A percentile compares a stretch with the other conserved stretches of the same genome.
These are phyloP conservation scores for Cryptoprocta ferox DNA, from an alignment of 2,797 vertebrate genomes.

Conservation along the genomic window DNA sequence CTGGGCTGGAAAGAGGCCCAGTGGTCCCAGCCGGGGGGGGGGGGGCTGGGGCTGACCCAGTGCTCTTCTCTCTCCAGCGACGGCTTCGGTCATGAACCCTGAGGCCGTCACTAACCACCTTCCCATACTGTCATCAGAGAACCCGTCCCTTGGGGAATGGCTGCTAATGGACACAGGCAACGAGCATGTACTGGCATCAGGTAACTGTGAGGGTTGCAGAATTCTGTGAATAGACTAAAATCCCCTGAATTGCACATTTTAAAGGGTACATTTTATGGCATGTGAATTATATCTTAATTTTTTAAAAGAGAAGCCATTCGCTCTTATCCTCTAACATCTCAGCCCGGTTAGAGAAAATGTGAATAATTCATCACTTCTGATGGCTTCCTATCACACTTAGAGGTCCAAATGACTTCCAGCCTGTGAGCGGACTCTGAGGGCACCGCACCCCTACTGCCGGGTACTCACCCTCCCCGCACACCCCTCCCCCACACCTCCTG, in stretches of 20 bases:
- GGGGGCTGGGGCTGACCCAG: neutral
- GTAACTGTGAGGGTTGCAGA: neutral
- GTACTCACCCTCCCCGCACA: fast-evolving
- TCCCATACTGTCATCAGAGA: neutral
- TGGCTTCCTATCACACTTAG: neutral
- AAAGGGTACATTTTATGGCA: neutral
- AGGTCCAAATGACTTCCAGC: neutral
- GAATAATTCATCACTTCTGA: neutral
- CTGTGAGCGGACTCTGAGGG: neutral
- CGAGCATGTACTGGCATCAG: neutral
- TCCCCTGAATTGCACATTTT: neutral
- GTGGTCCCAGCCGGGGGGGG: neutral
- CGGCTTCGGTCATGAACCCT: neutral
- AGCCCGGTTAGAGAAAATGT: neutral
- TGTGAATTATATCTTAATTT: neutral
- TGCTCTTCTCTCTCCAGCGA: neutral
- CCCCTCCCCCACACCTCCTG: neutral
- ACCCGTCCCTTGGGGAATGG: neutral
- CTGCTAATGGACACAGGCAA: neutral
- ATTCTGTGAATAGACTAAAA: neutral
- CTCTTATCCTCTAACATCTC: neutral
- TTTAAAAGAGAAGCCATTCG: neutral
- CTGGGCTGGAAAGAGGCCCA: neutral
- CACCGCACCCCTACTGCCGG: neutral
- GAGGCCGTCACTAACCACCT: neutral